Conservation (phyloP, 2,888 invertebrate species). For the Ectemnius continuus region DNA sequence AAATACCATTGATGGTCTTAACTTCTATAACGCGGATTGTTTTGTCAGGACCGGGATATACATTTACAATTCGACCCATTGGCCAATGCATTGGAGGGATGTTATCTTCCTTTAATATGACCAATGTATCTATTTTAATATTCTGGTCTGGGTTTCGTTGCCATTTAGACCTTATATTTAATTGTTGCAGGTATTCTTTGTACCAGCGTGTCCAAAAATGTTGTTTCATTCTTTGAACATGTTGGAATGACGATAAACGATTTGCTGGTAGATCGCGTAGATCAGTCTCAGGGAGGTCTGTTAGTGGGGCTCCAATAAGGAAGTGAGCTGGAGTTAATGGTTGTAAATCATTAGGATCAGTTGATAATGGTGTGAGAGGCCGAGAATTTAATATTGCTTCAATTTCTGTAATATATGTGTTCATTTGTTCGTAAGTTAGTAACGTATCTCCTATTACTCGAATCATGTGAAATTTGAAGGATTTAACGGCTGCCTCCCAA, state of each 20-base stretch:
- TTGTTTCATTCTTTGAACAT: conserved; percentile 4
- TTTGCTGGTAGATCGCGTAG: not conserved
- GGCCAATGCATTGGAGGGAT: not conserved
- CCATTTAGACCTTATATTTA: conserved; percentile 15
- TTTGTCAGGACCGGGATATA: conserved; percentile 14
- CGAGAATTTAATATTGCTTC: no score
- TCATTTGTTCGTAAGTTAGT: no score
- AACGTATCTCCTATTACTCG: no score
- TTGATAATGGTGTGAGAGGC: no score
- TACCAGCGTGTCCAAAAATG: conserved; percentile 22
- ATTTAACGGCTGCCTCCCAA: no score
- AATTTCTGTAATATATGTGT: no score
- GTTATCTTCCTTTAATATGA: conserved; percentile 7
- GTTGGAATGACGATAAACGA: not conserved
- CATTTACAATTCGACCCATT: not conserved
- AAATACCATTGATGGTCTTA: conserved; percentile 4
- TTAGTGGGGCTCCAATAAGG: not conserved
- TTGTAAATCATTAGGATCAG: conserved; percentile 27
- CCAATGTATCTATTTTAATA: not conserved
- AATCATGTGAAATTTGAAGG: no score
- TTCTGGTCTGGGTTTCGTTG: not conserved
- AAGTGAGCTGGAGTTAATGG: conserved; percentile 18
- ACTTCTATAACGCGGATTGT: conserved; percentile 15
- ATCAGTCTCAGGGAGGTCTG: not conserved
- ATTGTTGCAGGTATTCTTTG: conserved; percentile 11